Percentiles rank a stretch among this genome's conserved stretches.
These are phyloP conservation scores for Nestor notabilis DNA, from an alignment of 2,113 vertebrate species.

Conservation along the genomic window DNA sequence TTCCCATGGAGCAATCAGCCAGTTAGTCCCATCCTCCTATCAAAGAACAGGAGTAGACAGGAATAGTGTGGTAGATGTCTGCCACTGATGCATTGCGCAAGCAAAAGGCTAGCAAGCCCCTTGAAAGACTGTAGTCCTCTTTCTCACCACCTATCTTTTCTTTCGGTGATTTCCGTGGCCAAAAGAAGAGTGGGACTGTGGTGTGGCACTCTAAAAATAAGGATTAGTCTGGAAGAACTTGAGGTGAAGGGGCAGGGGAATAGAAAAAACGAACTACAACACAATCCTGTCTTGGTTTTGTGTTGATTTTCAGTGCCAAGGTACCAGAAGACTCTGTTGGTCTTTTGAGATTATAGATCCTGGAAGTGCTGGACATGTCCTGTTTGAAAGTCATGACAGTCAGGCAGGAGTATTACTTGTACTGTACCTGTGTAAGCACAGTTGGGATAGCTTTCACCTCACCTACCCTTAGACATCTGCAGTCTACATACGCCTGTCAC, in stretches of 20 bases:
- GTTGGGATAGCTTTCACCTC: background rate
- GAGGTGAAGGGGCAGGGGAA: background rate
- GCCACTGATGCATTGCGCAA: background rate
- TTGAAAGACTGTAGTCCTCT: background rate
- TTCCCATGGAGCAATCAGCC: background rate
- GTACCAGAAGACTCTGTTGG: background rate
- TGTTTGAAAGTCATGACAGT: background rate
- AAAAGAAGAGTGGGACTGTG: background rate
- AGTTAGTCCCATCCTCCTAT: background rate
- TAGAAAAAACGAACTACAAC: rapidly evolving
- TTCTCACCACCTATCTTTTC: background rate
- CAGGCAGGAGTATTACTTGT: background rate
- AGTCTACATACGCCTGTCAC: background rate
- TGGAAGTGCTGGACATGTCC: background rate
- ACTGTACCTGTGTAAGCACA: background rate
- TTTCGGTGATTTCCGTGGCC: background rate
- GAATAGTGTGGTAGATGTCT: background rate
- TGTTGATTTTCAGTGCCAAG: background rate
- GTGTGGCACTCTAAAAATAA: background rate
- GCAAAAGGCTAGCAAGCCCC: background rate
- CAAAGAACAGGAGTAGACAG: background rate
- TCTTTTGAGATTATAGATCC: background rate
- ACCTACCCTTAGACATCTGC: background rate
- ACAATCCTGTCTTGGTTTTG: background rate
- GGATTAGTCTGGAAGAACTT: background rate